Evolutionary conservation across 2,797 vertebrate genomes (phyloP).

Genomic region (Scyliorhinus canicula): DNA sequence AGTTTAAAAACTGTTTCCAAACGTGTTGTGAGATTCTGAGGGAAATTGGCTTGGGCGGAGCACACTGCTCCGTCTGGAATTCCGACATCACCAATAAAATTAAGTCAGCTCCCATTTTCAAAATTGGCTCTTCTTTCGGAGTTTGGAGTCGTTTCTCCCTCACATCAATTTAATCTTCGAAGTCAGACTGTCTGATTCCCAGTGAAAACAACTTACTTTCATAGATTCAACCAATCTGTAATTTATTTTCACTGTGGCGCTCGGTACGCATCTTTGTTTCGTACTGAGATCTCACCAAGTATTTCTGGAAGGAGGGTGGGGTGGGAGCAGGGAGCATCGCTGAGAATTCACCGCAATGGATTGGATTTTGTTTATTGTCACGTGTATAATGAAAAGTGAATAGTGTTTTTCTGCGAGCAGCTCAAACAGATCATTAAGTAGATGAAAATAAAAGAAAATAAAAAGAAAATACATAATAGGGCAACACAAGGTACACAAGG

Average conservation of each 20-base stretch:
- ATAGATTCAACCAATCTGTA: background rate
- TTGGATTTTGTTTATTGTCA: too few species aligned
- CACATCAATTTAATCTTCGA: background rate
- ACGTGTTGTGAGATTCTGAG: background rate
- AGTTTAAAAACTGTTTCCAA: background rate
- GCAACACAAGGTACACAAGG: too few species aligned
- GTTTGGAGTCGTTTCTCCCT: background rate
- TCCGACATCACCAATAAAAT: background rate
- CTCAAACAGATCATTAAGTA: too few species aligned
- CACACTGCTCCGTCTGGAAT: background rate
- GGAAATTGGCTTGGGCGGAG: background rate
- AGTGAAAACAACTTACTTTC: background rate
- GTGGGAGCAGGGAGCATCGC: background rate
- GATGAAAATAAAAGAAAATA: too few species aligned
- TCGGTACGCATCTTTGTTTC: background rate
- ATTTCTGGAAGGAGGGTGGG: background rate
- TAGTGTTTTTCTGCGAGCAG: too few species aligned
- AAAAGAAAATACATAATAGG: too few species aligned
- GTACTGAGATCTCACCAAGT: background rate
- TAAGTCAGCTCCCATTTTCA: background rate
- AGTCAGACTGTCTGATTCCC: background rate
- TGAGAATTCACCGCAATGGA: background rate
- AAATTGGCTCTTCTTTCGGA: background rate
- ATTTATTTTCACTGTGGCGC: background rate
- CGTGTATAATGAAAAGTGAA: too few species aligned